Evolutionary conservation across 2,888 invertebrate species (phyloP), one percentile per base, ranked within the genome.

Genomic region (Synanthedon formicaeformis): DNA sequence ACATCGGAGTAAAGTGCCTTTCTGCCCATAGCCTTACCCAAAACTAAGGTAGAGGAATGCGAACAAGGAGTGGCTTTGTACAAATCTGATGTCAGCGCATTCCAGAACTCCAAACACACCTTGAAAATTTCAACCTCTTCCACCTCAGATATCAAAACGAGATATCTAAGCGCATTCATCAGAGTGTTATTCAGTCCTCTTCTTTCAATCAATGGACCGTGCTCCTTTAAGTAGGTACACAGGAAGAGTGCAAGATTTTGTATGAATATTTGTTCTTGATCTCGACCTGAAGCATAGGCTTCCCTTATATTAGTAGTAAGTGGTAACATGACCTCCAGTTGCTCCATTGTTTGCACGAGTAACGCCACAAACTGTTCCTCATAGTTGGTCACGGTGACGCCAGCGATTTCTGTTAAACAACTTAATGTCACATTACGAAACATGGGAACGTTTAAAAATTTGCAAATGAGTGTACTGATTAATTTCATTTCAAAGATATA

Each of bases 91-190:
- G 97, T 93, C 58, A 99, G 88, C 57, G 93, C 92, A 84, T 97
- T 98, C 99, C 99, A 99, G 83, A 98, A 99, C 78, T 99, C 99
- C 59, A 99, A 88, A 72, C 99, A 99, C 61, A 99, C 99, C 89
- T 99, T 99, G 80, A 99, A 99, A 58, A 99, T 98, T 88, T 99
- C 99, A 1, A 98, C 97, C 77, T 99, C 99, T 63, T 99, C 99
- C 2, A 99, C 99, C 87, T 98, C 96, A 12, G 98, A 99, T 77
- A 97, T 97, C 69, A 96, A 88, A 8, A 96, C 94, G 63, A 97
- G 90, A 75, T 96, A 97, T 61, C 93, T 92, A 53, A 97, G 88
- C 8, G 96, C 95, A 82, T 94, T 95, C 74, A 94, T 90, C 51
- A 98, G 84, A 50, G 92, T 91, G 52, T 93, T 92, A 56, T 92